Base-by-base conservation (phyloP, 2,113 vertebrate genomes). In the Bubo scandiacus region DNA sequence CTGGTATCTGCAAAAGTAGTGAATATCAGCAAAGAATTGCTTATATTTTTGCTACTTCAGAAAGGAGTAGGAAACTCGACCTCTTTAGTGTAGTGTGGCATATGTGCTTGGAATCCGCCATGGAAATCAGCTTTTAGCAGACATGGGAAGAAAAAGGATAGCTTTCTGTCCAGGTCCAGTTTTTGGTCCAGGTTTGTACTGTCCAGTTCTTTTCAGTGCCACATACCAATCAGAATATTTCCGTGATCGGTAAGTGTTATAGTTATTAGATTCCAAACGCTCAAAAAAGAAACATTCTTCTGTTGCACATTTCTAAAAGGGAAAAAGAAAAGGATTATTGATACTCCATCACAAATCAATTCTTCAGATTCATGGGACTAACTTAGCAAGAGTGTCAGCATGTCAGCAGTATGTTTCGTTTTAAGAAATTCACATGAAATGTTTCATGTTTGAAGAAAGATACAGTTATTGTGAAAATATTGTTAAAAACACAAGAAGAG, bases 71-170 rank as follows among this genome's bases (percentile, higher is more conserved):
- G 57, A 75, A 88, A 29, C 34, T 71, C 0, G 0, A 51, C 2
- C 2, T 88, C 49, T 84, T 63, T 42, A 78, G 38, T 7, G 52
- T 52, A 34, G 77, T 6, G 36, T 70, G 68, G 78, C 18, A 4
- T 5, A 55, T 1, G 8, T 81, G 72, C 88, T 91, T 27, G 4
- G 67, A 91, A 75, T 43, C 45, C 11, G 12, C 78, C 54, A 1
- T 67, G 59, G 90, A 79, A 80, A 95, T 99, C 98, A 99, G 98
- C 98, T 98, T 94, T 99, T 99, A 91, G 99, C 98, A 61, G 99
- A 99, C 99, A 99, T 99, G 7, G 99, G 99, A 59, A 99, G 99
- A 71, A 99, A 99, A 88, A 99, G 99, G 90, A 99, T 99, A 90
- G 99, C 99, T 98, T 99, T 99, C 98, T 99, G 99, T 94, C 99